phyloP scores from a whole-genome alignment of 2,113 vertebrate genomes.

The Colaptes auratus region DNA sequence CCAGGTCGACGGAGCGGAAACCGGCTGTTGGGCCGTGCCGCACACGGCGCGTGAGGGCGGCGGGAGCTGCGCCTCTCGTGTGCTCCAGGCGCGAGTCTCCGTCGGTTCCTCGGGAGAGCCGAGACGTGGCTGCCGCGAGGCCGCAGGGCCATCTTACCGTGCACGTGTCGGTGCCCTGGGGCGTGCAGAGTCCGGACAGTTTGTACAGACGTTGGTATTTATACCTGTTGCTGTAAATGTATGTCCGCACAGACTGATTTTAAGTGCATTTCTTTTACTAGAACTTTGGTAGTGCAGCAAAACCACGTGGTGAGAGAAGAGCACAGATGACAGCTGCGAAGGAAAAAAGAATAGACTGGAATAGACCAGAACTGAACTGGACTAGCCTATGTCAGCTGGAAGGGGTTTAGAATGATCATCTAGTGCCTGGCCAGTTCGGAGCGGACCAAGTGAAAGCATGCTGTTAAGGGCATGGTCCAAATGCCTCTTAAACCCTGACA shows the following conservation, averaged over 20 bases:
- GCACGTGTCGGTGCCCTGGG: background rate
- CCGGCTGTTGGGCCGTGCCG: background rate
- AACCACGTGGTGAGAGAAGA: background rate
- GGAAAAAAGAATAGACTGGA: background rate
- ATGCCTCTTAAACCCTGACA: too few species aligned
- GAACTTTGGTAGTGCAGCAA: too few species aligned
- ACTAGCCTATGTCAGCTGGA: too few species aligned
- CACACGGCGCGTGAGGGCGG: background rate
- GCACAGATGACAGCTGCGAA: background rate
- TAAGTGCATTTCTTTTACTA: rapidly evolving
- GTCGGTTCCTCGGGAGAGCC: rapidly evolving
- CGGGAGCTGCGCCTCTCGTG: too few species aligned
- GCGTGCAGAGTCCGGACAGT: rapidly evolving
- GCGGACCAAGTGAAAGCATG: too few species aligned
- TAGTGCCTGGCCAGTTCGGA: too few species aligned
- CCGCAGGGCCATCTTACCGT: rapidly evolving
- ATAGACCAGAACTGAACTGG: too few species aligned
- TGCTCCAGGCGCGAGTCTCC: background rate
- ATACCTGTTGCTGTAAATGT: rapidly evolving
- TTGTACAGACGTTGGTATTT: rapidly evolving
- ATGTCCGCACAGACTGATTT: rapidly evolving
- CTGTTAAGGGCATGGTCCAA: too few species aligned
- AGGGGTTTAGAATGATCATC: too few species aligned
- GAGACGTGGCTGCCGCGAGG: rapidly evolving
- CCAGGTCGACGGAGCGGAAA: too few species aligned